Conservation (phyloP, 2,113 vertebrate genomes). For the Ptilorrhoa leucosticta region DNA sequence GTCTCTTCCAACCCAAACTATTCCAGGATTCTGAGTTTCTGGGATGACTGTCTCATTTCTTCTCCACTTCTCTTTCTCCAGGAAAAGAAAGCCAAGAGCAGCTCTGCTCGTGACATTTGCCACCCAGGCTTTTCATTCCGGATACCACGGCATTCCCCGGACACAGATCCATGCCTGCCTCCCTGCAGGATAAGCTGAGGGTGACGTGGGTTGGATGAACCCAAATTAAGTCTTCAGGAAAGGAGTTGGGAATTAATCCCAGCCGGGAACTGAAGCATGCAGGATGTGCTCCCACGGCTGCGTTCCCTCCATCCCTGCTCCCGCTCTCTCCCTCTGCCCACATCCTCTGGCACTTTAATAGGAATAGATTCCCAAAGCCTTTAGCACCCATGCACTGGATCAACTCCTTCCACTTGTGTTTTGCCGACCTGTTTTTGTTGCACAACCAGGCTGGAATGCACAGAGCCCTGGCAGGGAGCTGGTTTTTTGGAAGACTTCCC, state of each 20-base stretch:
- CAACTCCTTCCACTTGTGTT: background rate
- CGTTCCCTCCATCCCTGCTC: background rate
- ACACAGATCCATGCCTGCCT: background rate
- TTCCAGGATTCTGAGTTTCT: background rate
- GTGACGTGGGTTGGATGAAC: background rate
- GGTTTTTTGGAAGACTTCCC: background rate
- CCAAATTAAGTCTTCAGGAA: constrained; percentile 34
- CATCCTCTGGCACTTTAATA: background rate
- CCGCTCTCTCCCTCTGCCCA: background rate
- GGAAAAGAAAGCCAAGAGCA: background rate
- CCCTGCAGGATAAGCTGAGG: background rate
- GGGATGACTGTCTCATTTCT: background rate
- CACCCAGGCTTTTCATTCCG: background rate
- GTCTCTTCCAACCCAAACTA: background rate
- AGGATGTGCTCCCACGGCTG: background rate
- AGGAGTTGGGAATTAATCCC: background rate
- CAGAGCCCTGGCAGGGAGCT: background rate
- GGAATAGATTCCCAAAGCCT: constrained; percentile 1
- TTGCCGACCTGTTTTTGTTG: background rate
- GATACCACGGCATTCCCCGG: background rate
- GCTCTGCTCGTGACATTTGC: background rate
- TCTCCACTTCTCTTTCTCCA: background rate
- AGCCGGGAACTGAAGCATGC: background rate
- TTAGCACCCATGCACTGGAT: background rate
- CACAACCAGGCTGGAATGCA: background rate